These are phyloP conservation scores for Craniophora ligustri DNA, from an alignment of 2,888 invertebrate genomes.

Conservation along the genomic window DNA sequence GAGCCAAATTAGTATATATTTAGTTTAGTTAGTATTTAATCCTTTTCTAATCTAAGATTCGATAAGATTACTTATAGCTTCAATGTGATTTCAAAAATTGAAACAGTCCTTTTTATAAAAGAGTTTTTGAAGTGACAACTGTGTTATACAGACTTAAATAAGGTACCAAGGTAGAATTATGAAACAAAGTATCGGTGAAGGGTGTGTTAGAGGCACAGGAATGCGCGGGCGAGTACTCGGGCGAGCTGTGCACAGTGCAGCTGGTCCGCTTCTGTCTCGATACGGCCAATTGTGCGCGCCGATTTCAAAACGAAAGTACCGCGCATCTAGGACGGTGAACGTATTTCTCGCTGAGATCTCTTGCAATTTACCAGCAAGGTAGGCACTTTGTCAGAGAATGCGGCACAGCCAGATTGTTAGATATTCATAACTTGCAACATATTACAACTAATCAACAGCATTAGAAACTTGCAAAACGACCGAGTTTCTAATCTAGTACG, in stretches of 20 bases:
- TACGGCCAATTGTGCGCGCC: slow-evolving; percentile 87
- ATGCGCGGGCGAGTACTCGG: slow-evolving; percentile 73
- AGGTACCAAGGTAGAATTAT: neutral
- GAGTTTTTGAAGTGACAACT: no score
- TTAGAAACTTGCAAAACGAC: slow-evolving; percentile 70
- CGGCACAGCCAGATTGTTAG: slow-evolving; percentile 79
- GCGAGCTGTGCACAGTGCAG: slow-evolving; percentile 60
- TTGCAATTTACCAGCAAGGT: slow-evolving; percentile 82
- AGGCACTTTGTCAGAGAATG: slow-evolving; percentile 78
- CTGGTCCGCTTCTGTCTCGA: slow-evolving; percentile 81
- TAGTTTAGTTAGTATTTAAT: no score
- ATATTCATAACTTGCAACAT: slow-evolving; percentile 82
- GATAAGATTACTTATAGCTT: no score
- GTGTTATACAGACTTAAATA: slow-evolving; percentile 23
- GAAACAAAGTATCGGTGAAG: slow-evolving; percentile 15
- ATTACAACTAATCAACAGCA: slow-evolving; percentile 66
- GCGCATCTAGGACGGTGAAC: slow-evolving; percentile 88
- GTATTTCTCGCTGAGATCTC: slow-evolving; percentile 86
- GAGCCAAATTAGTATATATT: no score
- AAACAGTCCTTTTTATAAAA: no score
- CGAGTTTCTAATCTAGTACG: slow-evolving; percentile 75
- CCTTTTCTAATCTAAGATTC: no score
- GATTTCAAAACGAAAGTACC: slow-evolving; percentile 89
- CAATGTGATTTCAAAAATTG: no score
- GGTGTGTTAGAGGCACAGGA: slow-evolving; percentile 62